phyloP scores from a whole-genome alignment of 2,113 vertebrate genomes.

The Oreocharis arfaki region DNA sequence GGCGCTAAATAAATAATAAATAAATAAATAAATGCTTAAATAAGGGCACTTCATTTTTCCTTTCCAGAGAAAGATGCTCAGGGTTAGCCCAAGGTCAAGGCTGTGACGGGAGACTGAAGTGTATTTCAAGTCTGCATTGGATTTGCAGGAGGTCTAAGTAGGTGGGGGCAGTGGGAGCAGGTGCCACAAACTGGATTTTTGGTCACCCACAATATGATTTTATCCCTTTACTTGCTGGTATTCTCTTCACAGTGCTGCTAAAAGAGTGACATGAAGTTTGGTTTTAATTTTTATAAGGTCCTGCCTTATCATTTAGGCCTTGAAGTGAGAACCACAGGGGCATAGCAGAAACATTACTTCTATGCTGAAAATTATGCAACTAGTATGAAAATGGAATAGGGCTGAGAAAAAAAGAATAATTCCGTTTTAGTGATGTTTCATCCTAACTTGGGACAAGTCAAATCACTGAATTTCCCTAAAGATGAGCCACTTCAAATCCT shows the following conservation, averaged over 20 bases:
- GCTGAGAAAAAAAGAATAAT: background rate
- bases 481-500: background rate
- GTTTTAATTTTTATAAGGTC: background rate
- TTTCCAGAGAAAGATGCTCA: background rate
- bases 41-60: background rate
- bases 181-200: background rate
- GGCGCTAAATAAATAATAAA: background rate
- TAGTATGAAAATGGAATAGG: background rate
- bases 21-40: background rate
- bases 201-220: background rate
- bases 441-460: background rate
- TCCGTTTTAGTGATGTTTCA: background rate
- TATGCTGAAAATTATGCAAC: background rate
- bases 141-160: background rate
- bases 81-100: rapidly evolving
- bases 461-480: background rate
- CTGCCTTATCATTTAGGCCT: background rate
- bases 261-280: background rate
- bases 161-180: background rate
- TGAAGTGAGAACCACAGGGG: background rate
- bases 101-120: background rate
- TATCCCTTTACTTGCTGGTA: background rate
- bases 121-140: background rate
- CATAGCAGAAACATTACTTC: background rate
- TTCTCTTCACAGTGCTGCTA: background rate